phyloP scores from a whole-genome alignment of 1,140 invertebrate species.

The Araneus ventricosus region DNA sequence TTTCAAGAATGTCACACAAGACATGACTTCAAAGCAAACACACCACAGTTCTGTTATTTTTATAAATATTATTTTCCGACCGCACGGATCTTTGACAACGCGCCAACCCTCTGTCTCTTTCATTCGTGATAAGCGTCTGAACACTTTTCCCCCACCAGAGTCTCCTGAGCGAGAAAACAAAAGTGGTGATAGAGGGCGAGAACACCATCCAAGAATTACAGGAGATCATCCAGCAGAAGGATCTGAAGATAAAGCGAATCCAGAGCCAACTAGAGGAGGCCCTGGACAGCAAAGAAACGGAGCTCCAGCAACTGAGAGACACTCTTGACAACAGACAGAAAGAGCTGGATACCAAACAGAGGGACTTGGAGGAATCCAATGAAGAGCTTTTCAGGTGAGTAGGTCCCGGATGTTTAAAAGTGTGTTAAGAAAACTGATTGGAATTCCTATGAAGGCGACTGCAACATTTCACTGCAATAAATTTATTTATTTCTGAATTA shows the following conservation, averaged over 20 bases:
- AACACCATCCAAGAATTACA: constrained; percentile 68
- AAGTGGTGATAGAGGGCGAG: constrained; percentile 65
- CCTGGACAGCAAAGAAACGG: constrained; percentile 59
- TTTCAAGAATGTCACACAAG: too few relatives aligned
- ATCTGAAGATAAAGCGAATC: constrained; percentile 52
- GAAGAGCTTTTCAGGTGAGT: constrained; percentile 66
- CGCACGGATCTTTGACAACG: background rate
- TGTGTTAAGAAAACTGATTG: too few relatives aligned
- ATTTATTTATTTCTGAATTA: too few relatives aligned
- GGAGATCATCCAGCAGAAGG: constrained; percentile 68
- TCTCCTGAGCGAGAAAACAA: constrained; percentile 60
- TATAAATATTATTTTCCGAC: background rate
- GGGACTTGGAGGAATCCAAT: constrained; percentile 62
- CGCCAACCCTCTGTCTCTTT: background rate
- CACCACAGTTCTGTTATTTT: background rate
- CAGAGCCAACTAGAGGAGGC: constrained; percentile 69
- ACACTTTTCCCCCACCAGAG: background rate
- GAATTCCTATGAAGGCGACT: too few relatives aligned
- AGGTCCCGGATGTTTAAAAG: too few relatives aligned
- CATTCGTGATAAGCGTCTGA: background rate
- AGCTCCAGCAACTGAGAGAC: constrained; percentile 53
- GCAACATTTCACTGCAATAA: too few relatives aligned
- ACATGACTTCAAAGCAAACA: too few relatives aligned
- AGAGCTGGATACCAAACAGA: constrained; percentile 62
- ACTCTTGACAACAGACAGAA: constrained; percentile 53